Conservation (phyloP, 2,113 vertebrate genomes). For the Pogona vitticeps region DNA sequence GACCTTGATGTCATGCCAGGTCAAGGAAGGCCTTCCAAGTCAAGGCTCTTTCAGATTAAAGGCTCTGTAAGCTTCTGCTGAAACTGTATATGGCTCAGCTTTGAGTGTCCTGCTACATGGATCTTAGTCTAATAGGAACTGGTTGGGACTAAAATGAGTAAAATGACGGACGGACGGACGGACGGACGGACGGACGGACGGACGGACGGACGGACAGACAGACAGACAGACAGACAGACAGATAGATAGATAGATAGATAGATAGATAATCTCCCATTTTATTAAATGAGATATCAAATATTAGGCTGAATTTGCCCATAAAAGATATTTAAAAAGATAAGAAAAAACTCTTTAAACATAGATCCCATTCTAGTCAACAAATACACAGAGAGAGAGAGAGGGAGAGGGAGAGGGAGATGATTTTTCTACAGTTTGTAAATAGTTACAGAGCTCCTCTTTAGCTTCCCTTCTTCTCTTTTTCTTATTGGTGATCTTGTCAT, state of each 20-base stretch:
- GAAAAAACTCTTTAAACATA: not conserved
- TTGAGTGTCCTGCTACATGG: not conserved
- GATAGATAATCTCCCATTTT: too few species aligned
- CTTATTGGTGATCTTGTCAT: not conserved
- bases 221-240: too few species aligned
- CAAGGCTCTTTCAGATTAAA: not conserved
- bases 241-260: too few species aligned
- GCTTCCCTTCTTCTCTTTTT: not conserved
- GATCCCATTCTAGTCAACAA: not conserved
- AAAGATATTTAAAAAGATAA: too few species aligned
- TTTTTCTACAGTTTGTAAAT: not conserved
- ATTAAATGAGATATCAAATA: not conserved
- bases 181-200: too few species aligned
- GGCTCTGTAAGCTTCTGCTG: conserved; percentile 1
- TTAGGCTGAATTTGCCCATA: not conserved
- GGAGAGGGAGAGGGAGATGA: too few species aligned
- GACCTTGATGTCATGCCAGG: not conserved
- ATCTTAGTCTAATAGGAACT: not conserved
- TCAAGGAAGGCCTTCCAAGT: conserved; percentile 1
- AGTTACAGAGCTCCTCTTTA: not conserved
- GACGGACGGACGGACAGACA: too few species aligned
- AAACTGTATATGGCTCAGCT: not conserved
- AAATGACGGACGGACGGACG: too few species aligned
- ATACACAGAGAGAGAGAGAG: not conserved
- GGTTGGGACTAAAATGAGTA: not conserved